Conservation (phyloP, 2,888 invertebrate species). For the Melieria omissa region DNA sequence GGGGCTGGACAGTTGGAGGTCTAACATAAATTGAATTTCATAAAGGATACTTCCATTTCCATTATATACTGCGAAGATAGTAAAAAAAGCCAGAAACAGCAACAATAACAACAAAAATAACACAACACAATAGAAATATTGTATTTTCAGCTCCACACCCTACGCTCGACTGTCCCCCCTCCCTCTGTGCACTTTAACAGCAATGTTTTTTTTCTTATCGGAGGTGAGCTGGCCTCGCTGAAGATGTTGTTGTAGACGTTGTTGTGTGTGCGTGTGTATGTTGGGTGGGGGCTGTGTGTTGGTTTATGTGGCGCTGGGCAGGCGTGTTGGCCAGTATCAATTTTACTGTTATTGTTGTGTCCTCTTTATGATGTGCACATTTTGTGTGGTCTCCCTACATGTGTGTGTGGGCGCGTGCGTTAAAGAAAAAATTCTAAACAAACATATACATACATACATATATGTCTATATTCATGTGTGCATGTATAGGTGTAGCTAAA, state of each 20-base stretch:
- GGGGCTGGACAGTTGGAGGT: conserved; percentile 15
- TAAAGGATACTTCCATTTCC: conserved; percentile 53
- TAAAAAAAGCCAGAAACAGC: too few species aligned
- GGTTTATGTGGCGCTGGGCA: background rate
- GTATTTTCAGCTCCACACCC: background rate
- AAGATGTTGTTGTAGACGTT: background rate
- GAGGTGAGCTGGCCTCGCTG: too few species aligned
- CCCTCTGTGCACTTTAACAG: too few species aligned
- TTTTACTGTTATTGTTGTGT: conserved; percentile 35
- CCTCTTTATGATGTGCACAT: conserved; percentile 36
- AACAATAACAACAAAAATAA: background rate
- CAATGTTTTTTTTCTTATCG: too few species aligned
- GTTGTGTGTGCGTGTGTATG: background rate
- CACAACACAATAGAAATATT: conserved; percentile 12
- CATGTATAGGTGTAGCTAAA: background rate
- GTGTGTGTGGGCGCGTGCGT: conserved; percentile 4
- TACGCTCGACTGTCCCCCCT: too few species aligned
- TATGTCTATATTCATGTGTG: conserved; percentile 17
- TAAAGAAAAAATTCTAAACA: conserved; percentile 1
- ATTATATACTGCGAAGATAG: conserved; percentile 42
- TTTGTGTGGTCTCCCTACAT: conserved; percentile 14
- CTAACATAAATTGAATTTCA: conserved; percentile 53
- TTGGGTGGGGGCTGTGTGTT: background rate
- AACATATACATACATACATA: conserved; percentile 22
- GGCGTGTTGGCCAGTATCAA: background rate